phyloP scores from a whole-genome alignment of 2,113 vertebrate species.

The Emydura subglobosa region DNA sequence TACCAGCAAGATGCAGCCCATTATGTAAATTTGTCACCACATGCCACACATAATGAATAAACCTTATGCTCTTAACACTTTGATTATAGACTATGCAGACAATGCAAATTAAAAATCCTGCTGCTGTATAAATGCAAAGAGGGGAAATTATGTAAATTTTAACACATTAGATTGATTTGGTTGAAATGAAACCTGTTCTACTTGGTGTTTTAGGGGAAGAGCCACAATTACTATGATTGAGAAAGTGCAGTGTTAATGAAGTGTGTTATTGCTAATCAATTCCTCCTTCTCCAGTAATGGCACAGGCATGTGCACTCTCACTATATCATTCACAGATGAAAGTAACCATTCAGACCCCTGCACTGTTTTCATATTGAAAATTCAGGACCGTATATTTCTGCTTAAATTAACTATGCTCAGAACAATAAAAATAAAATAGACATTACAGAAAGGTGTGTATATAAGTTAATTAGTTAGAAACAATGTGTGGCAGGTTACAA shows the following conservation, averaged over 20 bases:
- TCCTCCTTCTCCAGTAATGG: conserved; percentile 56
- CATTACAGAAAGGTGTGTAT: background rate
- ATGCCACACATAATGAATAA: conserved; percentile 72
- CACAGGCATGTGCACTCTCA: conserved; percentile 21
- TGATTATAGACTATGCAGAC: conserved; percentile 78
- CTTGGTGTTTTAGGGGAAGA: conserved; percentile 64
- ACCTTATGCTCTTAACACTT: conserved; percentile 75
- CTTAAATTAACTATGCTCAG: background rate
- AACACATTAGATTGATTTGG: conserved; percentile 73
- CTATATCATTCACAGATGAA: conserved; percentile 24
- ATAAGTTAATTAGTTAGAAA: background rate
- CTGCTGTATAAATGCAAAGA: conserved; percentile 64
- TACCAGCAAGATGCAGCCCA: conserved; percentile 40
- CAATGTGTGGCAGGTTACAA: background rate
- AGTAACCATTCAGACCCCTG: background rate
- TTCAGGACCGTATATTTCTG: background rate
- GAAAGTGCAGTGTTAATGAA: conserved; percentile 79
- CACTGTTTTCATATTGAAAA: background rate
- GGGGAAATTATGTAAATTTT: conserved; percentile 72
- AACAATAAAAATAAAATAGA: background rate
- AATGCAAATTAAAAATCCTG: conserved; percentile 78
- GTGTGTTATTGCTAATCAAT: conserved; percentile 77
- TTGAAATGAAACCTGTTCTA: conserved; percentile 70
- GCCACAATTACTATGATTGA: conserved; percentile 78
- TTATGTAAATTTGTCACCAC: conserved; percentile 71